phyloP scores from a whole-genome alignment of 1,140 invertebrate genomes.

The Zelostemma sp. region DNA sequence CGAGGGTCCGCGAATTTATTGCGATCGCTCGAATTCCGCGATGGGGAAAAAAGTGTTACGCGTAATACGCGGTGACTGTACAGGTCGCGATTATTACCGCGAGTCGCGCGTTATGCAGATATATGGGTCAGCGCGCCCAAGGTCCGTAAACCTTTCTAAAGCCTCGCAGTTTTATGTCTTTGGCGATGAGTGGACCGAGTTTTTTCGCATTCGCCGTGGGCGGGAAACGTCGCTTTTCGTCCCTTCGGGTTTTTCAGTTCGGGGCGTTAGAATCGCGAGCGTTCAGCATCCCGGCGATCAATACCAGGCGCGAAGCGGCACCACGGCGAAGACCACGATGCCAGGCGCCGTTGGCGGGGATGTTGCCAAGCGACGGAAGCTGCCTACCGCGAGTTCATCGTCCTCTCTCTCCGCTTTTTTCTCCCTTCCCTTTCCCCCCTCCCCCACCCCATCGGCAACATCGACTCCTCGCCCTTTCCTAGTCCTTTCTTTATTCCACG shows the following conservation, averaged over 20 bases:
- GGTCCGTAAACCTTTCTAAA: conserved; percentile 16
- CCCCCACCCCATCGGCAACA: neutral
- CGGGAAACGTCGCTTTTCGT: conserved; percentile 11
- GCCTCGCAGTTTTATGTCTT: too few species aligned
- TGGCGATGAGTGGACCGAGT: conserved; percentile 6
- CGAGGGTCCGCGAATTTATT: conserved; percentile 2
- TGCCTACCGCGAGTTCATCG: conserved; percentile 40
- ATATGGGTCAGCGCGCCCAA: conserved; percentile 21
- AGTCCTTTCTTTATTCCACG: neutral
- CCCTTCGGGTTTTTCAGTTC: conserved; percentile 39
- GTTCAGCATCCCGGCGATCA: conserved; percentile 43
- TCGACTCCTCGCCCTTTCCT: neutral
- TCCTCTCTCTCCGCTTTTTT: conserved; percentile 24
- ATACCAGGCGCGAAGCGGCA: conserved; percentile 28
- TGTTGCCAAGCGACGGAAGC: conserved; percentile 37
- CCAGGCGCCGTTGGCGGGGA: conserved; percentile 32
- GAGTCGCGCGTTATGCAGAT: neutral
- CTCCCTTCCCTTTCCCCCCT: conserved; percentile 1
- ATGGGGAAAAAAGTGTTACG: neutral
- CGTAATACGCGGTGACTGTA: conserved; percentile 3
- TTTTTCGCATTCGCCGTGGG: neutral
- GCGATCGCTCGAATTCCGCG: neutral
- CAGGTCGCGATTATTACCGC: conserved; percentile 6
- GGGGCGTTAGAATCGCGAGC: conserved; percentile 37
- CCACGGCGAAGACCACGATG: too few species aligned